Evolutionary conservation across 2,888 invertebrate genomes (phyloP).

Genomic region (Serripes groenlandicus): DNA sequence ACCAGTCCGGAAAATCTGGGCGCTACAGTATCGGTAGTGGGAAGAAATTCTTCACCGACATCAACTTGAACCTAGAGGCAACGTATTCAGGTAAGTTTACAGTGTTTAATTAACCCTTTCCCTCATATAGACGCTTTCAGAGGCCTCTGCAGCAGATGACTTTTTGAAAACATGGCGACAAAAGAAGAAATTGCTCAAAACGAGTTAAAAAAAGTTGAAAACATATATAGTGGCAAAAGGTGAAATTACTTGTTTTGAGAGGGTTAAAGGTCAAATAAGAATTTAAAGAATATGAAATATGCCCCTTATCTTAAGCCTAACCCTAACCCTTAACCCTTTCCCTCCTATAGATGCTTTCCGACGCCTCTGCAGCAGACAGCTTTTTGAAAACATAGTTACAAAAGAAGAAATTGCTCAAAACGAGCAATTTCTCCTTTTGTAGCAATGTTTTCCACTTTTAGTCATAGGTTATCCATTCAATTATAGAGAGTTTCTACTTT

Average conservation of each 20-base stretch:
- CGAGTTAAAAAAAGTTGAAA: background rate
- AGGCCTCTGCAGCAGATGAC: background rate
- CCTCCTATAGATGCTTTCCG: no score
- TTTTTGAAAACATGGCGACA: background rate
- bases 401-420: background rate
- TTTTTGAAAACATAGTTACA: background rate
- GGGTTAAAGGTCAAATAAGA: no score
- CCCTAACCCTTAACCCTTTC: no score
- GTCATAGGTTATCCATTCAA: no score
- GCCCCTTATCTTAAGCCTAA: no score
- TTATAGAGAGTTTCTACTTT: no score
- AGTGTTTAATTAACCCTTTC: background rate
- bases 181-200: background rate
- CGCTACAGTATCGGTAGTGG: conserved; percentile 93
- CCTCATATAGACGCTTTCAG: background rate
- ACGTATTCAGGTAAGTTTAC: conserved; percentile 73
- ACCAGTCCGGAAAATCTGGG: conserved; percentile 94
- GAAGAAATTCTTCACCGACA: conserved; percentile 92
- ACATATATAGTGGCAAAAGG: no score
- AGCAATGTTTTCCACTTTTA: background rate
- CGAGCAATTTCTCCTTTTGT: background rate
- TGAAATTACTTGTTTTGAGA: no score
- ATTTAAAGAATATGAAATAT: no score
- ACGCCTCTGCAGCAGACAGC: background rate
- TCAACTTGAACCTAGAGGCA: conserved; percentile 91